A percentile compares a stretch with the other conserved stretches of the same genome.
phyloP scores from a whole-genome alignment of 2,797 vertebrate genomes.

The Poecilia gillii region DNA sequence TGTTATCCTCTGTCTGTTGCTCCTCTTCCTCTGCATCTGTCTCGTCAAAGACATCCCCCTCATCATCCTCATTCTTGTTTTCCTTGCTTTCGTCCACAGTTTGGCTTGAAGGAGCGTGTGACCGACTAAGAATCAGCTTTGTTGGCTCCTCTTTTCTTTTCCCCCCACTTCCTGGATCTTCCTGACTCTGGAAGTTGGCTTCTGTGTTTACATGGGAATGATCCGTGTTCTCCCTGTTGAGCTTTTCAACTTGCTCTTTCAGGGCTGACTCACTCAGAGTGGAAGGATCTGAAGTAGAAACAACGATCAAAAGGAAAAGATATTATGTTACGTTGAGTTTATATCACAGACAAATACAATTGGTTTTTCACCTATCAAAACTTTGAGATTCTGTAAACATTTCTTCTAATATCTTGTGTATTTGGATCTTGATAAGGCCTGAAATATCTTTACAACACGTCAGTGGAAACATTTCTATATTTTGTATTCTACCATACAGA shows the following conservation, averaged over 20 bases:
- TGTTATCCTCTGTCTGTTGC: slow-evolving; percentile 17
- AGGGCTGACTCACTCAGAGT: slow-evolving; percentile 67
- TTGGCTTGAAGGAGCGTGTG: neutral
- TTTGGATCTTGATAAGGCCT: neutral
- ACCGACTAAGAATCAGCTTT: slow-evolving; percentile 57
- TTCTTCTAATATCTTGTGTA: neutral
- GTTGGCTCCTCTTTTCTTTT: slow-evolving; percentile 20
- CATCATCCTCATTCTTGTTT: slow-evolving; percentile 12
- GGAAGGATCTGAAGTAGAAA: slow-evolving; percentile 71
- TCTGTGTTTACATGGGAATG: slow-evolving; percentile 58
- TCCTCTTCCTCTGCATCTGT: slow-evolving; percentile 50
- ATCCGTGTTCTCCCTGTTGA: slow-evolving; percentile 86
- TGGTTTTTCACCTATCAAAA: neutral
- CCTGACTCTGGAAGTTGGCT: slow-evolving; percentile 34
- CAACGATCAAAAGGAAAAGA: slow-evolving; percentile 7
- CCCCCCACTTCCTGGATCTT: slow-evolving; percentile 30
- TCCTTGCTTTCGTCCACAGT: slow-evolving; percentile 31
- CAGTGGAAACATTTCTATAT: neutral
- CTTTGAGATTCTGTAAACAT: neutral
- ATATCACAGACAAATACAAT: neutral
- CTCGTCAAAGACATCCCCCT: slow-evolving; percentile 41
- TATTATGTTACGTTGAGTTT: neutral
- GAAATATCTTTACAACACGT: neutral
- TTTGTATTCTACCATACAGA: neutral
- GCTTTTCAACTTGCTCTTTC: slow-evolving; percentile 82